A percentile compares a stretch with the other conserved stretches of the same genome.
phyloP scores from a whole-genome alignment of 2,888 invertebrate species.

The Athripsodes cinereus region DNA sequence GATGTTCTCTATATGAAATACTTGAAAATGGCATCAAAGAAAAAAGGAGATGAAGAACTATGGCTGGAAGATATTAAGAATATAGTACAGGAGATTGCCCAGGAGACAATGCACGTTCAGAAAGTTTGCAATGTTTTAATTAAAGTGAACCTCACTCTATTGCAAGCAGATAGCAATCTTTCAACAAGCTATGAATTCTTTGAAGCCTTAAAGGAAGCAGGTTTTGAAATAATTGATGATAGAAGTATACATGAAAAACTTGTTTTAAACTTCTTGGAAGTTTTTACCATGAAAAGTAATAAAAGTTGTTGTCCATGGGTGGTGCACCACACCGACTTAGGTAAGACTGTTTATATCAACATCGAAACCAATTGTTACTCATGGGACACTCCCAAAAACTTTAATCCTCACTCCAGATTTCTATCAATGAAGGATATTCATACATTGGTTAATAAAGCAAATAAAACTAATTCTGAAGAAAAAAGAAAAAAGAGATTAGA shows the following conservation, averaged over 20 bases:
- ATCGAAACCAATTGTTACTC: conserved; percentile 47
- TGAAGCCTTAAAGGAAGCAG: background rate
- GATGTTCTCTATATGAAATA: conserved; percentile 48
- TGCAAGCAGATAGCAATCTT: conserved; percentile 42
- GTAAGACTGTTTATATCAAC: conserved; percentile 49
- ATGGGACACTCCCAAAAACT: conserved; percentile 50
- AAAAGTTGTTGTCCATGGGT: conserved; percentile 48
- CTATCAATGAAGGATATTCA: conserved; percentile 43
- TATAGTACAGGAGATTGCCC: conserved; percentile 42
- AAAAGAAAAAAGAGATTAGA: conserved; percentile 41
- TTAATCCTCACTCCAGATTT: conserved; percentile 45
- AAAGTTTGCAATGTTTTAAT: conserved; percentile 43
- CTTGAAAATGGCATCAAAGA: conserved; percentile 45
- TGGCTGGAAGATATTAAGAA: conserved; percentile 55
- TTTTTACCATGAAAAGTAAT: conserved; percentile 42
- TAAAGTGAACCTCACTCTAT: conserved; percentile 41
- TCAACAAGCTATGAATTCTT: conserved; percentile 28
- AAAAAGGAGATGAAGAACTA: conserved; percentile 51
- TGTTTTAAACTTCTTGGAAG: conserved; percentile 47
- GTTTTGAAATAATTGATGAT: conserved; percentile 13
- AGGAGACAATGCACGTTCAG: conserved; percentile 47
- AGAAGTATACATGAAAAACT: conserved; percentile 40
- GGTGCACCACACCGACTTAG: conserved; percentile 46
- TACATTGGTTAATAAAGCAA: conserved; percentile 41
- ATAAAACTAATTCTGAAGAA: conserved; percentile 42